A percentile compares a stretch with the other conserved stretches of the same genome.
Evolutionary conservation across 2,888 invertebrate species (phyloP).

Genomic region (Pogonocherus hispidulus): DNA sequence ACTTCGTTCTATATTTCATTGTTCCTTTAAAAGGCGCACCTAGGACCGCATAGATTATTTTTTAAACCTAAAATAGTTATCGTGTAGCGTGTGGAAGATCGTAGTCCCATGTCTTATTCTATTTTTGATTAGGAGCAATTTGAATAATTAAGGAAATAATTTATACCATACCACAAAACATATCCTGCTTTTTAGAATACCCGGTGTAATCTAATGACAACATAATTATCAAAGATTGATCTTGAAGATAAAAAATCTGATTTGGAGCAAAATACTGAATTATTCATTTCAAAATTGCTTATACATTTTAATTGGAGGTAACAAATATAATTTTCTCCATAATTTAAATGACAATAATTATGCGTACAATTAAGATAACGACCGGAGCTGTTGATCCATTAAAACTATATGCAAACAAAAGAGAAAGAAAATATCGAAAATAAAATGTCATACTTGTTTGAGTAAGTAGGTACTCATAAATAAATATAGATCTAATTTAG

Average conservation of each 20-base stretch:
- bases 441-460: no score
- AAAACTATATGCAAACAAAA: background rate
- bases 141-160: constrained; percentile 6
- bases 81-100: no score
- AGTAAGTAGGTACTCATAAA: no score
- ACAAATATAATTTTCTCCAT: background rate
- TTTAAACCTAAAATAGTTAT: no score
- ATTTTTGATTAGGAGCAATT: background rate
- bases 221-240: constrained; percentile 1
- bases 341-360: constrained; percentile 8
- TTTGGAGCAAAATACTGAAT: constrained; percentile 13
- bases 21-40: no score
- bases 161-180: constrained; percentile 1
- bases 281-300: constrained; percentile 10
- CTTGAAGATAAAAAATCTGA: background rate
- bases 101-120: background rate
- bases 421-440: no score
- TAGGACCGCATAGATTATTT: no score
- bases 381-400: background rate
- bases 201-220: background rate
- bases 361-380: background rate
- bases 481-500: no score
- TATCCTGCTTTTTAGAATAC: background rate
- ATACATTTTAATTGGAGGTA: constrained; percentile 10
- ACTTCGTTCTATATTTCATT: no score